Conservation (phyloP, 2,797 vertebrate genomes). For the Morus bassanus region DNA sequence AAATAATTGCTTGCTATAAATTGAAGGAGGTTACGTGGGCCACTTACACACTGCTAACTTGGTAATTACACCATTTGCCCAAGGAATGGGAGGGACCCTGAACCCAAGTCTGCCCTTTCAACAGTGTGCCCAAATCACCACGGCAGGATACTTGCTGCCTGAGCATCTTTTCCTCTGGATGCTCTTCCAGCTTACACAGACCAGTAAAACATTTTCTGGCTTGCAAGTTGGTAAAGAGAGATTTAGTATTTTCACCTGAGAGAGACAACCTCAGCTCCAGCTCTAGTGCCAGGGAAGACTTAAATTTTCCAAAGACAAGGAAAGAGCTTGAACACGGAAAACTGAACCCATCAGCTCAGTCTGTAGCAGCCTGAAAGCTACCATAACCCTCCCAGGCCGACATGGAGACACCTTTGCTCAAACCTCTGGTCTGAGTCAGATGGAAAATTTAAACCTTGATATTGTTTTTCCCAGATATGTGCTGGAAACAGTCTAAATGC, state of each 20-base stretch:
- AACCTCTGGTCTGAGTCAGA: not conserved
- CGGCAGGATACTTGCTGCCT: rapidly evolving
- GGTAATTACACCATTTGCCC: not conserved
- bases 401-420: not conserved
- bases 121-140: not conserved
- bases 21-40: not conserved
- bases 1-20: not conserved
- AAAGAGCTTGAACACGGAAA: not conserved
- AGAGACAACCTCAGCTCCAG: not conserved
- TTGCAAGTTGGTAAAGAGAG: not conserved
- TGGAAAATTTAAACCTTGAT: not conserved
- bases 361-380: not conserved
- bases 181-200: not conserved
- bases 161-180: not conserved
- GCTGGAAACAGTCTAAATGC: not conserved
- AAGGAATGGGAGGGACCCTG: not conserved
- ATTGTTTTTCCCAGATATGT: not conserved
- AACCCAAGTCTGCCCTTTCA: not conserved
- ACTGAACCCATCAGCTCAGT: not conserved
- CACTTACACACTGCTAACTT: not conserved
- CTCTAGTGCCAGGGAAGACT: not conserved
- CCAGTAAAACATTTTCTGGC: not conserved
- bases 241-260: not conserved
- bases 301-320: not conserved
- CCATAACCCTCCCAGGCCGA: rapidly evolving